Conservation (phyloP, 1,140 invertebrate genomes). For the Drosophila malerkotliana region DNA sequence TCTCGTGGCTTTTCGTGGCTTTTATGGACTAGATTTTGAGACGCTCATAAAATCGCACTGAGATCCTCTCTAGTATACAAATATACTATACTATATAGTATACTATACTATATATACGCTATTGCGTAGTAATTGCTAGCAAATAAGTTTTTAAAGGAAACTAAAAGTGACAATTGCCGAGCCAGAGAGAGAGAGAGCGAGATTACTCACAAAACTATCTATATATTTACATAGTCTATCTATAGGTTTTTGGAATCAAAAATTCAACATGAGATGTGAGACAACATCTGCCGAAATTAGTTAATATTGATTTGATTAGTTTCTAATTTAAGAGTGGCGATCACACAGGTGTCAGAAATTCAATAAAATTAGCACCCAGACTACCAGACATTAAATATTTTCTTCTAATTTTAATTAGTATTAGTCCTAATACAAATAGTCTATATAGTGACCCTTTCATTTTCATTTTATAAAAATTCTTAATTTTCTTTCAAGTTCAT, state of each 20-base stretch:
- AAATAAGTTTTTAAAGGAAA: conserved; percentile 26
- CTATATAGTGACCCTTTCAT: not conserved
- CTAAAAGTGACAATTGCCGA: conserved; percentile 11
- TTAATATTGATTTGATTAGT: not conserved
- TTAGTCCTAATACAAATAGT: too few species aligned
- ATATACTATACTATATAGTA: not conserved
- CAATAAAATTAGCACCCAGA: conserved; percentile 21
- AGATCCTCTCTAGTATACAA: conserved; percentile 24
- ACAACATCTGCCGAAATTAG: conserved; percentile 1
- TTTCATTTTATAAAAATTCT: not conserved
- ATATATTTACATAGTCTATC: not conserved
- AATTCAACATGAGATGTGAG: not conserved
- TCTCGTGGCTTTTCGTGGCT: conserved; percentile 6
- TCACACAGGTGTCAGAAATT: not conserved
- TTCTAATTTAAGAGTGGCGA: conserved; percentile 12
- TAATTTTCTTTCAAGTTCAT: conserved; percentile 6
- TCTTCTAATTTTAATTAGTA: not conserved
- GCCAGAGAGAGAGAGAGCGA: not conserved
- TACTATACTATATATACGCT: not conserved
- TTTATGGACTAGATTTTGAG: conserved; percentile 45
- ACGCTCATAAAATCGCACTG: conserved; percentile 36
- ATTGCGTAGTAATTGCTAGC: conserved; percentile 34
- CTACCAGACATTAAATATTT: not conserved
- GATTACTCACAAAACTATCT: not conserved
- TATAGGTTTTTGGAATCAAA: too few species aligned